A percentile compares a stretch with the other conserved stretches of the same genome.
Conservation (phyloP, 2,888 invertebrate genomes). For the Sarcophaga variegata region DNA sequence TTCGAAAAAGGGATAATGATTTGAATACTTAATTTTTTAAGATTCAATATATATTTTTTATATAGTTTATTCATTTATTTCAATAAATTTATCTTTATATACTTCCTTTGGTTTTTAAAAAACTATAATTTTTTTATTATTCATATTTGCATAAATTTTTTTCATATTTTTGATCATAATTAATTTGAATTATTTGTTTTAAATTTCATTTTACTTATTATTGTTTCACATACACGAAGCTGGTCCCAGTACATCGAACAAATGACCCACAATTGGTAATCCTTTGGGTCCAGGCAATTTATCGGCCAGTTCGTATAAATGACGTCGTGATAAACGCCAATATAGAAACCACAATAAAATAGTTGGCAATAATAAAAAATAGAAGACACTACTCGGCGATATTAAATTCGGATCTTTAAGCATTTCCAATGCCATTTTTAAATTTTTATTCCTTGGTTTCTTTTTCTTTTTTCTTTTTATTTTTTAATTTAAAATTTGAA, state of each 20-base stretch:
- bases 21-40: no score
- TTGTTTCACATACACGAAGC: slow-evolving; percentile 84
- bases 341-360: slow-evolving; percentile 88
- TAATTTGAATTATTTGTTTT: not conserved
- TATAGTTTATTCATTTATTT: no score
- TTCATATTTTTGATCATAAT: slow-evolving; percentile 1
- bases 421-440: slow-evolving; percentile 77
- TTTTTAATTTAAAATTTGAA: no score
- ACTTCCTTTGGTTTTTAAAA: not conserved
- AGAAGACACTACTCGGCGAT: slow-evolving; percentile 87
- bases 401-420: slow-evolving; percentile 79
- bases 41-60: no score
- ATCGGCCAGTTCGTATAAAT: slow-evolving; percentile 87
- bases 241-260: slow-evolving; percentile 88
- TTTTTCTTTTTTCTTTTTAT: not conserved
- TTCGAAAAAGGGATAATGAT: no score
- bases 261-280: slow-evolving; percentile 88
- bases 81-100: no score
- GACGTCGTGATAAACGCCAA: slow-evolving; percentile 89
- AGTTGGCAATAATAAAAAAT: slow-evolving; percentile 88
- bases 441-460: not conserved
- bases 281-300: slow-evolving; percentile 89
- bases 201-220: slow-evolving; percentile 14
- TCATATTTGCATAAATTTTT: not conserved
- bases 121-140: not conserved